phyloP scores from a whole-genome alignment of 2,888 invertebrate genomes.

The Pocota personata region DNA sequence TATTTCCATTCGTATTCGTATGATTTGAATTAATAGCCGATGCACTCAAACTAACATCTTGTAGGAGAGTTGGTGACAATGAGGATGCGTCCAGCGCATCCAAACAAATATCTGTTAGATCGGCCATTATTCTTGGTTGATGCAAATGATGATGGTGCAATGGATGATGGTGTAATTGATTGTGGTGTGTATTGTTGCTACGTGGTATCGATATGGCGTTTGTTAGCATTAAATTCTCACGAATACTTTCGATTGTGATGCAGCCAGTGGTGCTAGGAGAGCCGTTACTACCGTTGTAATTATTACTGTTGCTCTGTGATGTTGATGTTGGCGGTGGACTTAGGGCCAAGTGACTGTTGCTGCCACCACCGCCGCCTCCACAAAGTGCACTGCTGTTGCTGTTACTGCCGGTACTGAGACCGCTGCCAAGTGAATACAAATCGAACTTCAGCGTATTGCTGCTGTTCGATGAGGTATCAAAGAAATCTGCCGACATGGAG shows the following conservation, averaged over 20 bases:
- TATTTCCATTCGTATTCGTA: slow-evolving; percentile 56
- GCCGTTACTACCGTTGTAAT: slow-evolving; percentile 18
- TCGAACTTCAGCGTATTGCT: slow-evolving; percentile 81
- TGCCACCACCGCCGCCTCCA: slow-evolving; percentile 70
- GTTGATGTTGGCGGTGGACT: slow-evolving; percentile 50
- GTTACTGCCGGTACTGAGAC: slow-evolving; percentile 74
- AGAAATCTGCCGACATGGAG: slow-evolving; percentile 82
- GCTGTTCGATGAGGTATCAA: slow-evolving; percentile 82
- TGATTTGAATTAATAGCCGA: slow-evolving; percentile 69
- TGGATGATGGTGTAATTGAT: slow-evolving; percentile 75
- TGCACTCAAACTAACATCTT: slow-evolving; percentile 81
- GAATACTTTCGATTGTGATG: slow-evolving; percentile 50
- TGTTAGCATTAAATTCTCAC: slow-evolving; percentile 80
- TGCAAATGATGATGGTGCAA: slow-evolving; percentile 86
- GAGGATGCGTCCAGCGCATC: slow-evolving; percentile 81
- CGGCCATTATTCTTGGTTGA: slow-evolving; percentile 82
- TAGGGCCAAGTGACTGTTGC: slow-evolving; percentile 55
- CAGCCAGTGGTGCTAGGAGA: slow-evolving; percentile 6
- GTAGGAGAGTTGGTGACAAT: slow-evolving; percentile 81
- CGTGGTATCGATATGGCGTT: slow-evolving; percentile 82
- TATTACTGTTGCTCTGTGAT: slow-evolving; percentile 48
- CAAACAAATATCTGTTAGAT: slow-evolving; percentile 81
- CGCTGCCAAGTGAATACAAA: slow-evolving; percentile 77
- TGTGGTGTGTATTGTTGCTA: slow-evolving; percentile 78
- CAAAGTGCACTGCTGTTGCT: slow-evolving; percentile 58